Conservation (phyloP, 2,113 vertebrate species). For the Tylochromis polylepis region DNA sequence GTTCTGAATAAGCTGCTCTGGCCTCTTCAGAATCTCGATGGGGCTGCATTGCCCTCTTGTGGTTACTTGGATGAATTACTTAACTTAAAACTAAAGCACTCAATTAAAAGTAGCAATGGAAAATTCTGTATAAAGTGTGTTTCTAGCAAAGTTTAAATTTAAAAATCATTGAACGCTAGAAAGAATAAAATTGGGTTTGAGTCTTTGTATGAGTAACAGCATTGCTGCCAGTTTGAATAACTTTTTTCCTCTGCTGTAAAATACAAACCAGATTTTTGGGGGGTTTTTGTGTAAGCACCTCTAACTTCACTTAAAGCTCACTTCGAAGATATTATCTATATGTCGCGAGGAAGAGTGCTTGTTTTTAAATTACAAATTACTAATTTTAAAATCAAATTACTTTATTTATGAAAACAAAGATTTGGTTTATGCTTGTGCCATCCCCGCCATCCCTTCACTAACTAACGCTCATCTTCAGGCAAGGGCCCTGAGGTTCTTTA, state of each 20-base stretch:
- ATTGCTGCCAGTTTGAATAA: background rate
- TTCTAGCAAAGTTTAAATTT: background rate
- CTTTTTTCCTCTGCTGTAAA: conserved; percentile 8
- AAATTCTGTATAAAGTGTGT: background rate
- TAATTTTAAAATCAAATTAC: too few relatives aligned
- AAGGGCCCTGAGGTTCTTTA: conserved; percentile 96
- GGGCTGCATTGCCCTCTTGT: conserved; percentile 31
- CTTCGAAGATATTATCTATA: background rate
- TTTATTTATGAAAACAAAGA: conserved; percentile 1
- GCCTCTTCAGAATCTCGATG: background rate
- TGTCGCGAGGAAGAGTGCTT: background rate
- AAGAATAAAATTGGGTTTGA: background rate
- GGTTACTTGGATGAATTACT: background rate
- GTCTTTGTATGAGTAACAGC: conserved; percentile 57
- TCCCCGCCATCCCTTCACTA: conserved; percentile 50
- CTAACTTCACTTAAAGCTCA: background rate
- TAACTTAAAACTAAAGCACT: background rate
- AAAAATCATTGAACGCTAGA: background rate
- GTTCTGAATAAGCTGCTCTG: background rate
- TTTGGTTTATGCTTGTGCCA: conserved; percentile 32
- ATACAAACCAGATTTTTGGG: conserved; percentile 49
- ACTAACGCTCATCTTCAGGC: conserved; percentile 79
- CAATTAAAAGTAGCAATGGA: background rate
- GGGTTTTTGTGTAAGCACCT: background rate
- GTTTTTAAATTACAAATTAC: too few relatives aligned